Conservation (phyloP, 2,888 invertebrate species). For the Conus canariensis region DNA sequence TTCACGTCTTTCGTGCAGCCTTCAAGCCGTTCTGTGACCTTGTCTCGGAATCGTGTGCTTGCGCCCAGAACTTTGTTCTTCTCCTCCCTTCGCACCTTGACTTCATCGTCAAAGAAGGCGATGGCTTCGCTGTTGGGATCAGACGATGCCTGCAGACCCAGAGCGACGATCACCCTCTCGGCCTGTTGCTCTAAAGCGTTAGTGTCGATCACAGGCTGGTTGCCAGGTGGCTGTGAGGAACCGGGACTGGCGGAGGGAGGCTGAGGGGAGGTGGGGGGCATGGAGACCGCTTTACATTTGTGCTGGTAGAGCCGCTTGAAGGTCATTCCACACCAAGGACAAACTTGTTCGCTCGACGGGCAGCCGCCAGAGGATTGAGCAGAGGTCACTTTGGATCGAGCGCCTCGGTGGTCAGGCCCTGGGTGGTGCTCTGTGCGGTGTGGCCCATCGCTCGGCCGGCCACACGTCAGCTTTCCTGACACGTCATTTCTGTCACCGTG, state of each 20-base stretch:
- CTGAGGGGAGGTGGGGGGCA: neutral
- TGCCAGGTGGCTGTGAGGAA: neutral
- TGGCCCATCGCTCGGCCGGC: no score
- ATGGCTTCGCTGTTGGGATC: neutral
- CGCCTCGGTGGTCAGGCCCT: no score
- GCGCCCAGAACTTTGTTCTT: neutral
- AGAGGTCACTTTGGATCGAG: no score
- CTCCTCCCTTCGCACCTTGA: slow-evolving; percentile 26
- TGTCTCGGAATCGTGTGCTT: neutral
- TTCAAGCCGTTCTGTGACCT: neutral
- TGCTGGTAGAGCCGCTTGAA: no score
- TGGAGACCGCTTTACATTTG: no score
- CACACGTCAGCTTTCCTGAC: no score
- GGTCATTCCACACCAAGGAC: no score
- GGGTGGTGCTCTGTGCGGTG: no score
- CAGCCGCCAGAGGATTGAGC: no score
- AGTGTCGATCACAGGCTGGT: neutral
- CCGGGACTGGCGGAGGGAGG: no score
- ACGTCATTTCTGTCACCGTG: no score
- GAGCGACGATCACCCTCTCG: neutral
- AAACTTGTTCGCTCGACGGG: no score
- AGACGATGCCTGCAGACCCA: neutral
- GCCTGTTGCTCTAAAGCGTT: neutral
- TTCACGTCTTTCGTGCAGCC: neutral
- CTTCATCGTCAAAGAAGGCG: slow-evolving; percentile 33